phyloP scores from a whole-genome alignment of 2,888 invertebrate species.

The Pemphredon lugubris region DNA sequence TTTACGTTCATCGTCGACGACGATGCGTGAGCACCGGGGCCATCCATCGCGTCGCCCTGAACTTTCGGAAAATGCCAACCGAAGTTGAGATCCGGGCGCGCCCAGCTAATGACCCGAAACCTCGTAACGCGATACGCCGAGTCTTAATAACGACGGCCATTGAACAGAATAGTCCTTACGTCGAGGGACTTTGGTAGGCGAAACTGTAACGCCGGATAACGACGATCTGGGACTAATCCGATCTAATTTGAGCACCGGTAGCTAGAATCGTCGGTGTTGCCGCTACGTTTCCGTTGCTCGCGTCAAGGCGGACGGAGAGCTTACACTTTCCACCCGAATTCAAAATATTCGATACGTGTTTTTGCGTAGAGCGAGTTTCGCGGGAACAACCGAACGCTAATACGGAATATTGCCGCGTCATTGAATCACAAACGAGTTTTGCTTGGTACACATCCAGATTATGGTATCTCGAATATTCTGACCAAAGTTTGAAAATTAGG shows the following conservation, averaged over 20 bases:
- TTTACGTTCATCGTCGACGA: not conserved
- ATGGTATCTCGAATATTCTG: too few relatives aligned
- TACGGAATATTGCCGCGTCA: constrained; percentile 10
- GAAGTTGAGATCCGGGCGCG: constrained; percentile 49
- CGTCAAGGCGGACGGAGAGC: too few relatives aligned
- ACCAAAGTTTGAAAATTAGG: constrained; percentile 14
- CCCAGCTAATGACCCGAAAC: constrained; percentile 60
- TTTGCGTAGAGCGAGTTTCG: too few relatives aligned
- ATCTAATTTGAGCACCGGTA: constrained; percentile 20
- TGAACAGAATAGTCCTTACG: constrained; percentile 4
- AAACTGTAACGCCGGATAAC: constrained; percentile 30
- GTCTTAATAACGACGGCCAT: constrained; percentile 56
- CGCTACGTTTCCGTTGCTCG: too few relatives aligned
- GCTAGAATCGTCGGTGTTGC: constrained; percentile 1
- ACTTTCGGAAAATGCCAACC: constrained; percentile 65
- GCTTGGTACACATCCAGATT: constrained; percentile 16
- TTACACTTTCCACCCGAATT: too few relatives aligned
- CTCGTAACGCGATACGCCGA: constrained; percentile 41
- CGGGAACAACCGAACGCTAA: not conserved
- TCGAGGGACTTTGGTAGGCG: constrained; percentile 14
- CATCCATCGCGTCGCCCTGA: too few relatives aligned
- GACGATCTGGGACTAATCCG: constrained; percentile 24
- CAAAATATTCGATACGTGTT: too few relatives aligned
- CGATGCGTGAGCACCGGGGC: too few relatives aligned
- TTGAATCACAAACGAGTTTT: constrained; percentile 24